Percentiles rank a stretch among this genome's conserved stretches.
phyloP scores from a whole-genome alignment of 2,113 vertebrate species.

The Addax nasomaculatus region DNA sequence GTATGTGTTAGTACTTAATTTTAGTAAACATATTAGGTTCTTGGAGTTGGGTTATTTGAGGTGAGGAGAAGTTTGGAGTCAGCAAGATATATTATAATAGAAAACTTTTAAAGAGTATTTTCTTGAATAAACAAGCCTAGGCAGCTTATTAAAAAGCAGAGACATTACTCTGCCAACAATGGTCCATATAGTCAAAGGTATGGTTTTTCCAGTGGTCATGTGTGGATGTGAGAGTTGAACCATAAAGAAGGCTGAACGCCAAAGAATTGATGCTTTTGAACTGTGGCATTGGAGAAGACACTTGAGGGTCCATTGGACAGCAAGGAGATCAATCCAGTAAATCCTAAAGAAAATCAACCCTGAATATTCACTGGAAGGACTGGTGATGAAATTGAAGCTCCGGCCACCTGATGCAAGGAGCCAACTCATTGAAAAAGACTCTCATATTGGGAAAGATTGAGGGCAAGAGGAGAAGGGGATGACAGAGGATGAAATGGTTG shows the following conservation, averaged over 20 bases:
- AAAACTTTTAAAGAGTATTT: neutral
- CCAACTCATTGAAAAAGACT: neutral
- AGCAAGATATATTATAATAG: neutral
- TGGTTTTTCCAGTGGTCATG: neutral
- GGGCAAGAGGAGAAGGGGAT: neutral
- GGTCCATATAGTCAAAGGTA: neutral
- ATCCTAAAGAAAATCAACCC: neutral
- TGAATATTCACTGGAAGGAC: neutral
- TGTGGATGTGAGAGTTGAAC: neutral
- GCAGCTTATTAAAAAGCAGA: neutral
- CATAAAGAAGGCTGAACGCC: neutral
- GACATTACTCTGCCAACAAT: neutral
- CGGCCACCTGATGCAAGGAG: neutral
- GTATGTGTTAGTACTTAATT: neutral
- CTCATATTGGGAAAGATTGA: neutral
- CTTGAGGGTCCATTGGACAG: neutral
- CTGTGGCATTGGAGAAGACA: rapidly evolving
- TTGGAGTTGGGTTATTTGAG: neutral
- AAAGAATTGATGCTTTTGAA: neutral
- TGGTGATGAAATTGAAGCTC: neutral
- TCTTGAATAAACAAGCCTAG: neutral
- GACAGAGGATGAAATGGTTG: neutral
- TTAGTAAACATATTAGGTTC: neutral
- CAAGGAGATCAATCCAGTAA: neutral
- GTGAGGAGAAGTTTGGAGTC: neutral